Percentiles rank a stretch among this genome's conserved stretches.
These are phyloP conservation scores for Micropterix aruncella DNA, from an alignment of 2,888 invertebrate species.

Conservation along the genomic window DNA sequence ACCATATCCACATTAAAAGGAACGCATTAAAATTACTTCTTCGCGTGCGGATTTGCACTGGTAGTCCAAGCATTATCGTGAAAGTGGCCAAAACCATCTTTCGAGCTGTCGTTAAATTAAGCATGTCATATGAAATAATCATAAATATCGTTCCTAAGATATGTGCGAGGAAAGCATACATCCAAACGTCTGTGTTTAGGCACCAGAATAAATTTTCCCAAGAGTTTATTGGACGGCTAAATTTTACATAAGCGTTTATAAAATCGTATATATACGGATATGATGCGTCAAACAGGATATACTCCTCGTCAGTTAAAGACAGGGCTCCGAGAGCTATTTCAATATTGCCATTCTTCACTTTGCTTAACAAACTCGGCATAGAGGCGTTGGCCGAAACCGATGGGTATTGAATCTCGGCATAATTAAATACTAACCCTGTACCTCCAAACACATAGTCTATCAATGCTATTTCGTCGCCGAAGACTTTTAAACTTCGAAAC, in stretches of 20 bases:
- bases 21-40: not conserved
- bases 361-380: not conserved
- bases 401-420: too few species aligned
- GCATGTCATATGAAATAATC: not conserved
- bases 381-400: too few species aligned
- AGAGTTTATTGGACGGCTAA: not conserved
- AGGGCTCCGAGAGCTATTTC: not conserved
- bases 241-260: not conserved
- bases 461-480: not conserved
- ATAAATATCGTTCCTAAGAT: not conserved
- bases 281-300: not conserved
- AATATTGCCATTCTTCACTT: not conserved
- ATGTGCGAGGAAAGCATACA: not conserved
- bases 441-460: not conserved
- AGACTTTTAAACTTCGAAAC: too few species aligned
- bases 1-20: not conserved
- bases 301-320: not conserved
- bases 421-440: too few species aligned
- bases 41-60: not conserved
- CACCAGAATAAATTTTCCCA: not conserved
- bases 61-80: not conserved
- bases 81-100: too few species aligned
- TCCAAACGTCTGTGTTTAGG: not conserved
- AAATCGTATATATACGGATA: not conserved
- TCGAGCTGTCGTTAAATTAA: not conserved